A percentile compares a stretch with the other conserved stretches of the same genome.
Evolutionary conservation across 92 coral and sea anemone species (phyloP).

Genomic region (Phenganax subtilis): DNA sequence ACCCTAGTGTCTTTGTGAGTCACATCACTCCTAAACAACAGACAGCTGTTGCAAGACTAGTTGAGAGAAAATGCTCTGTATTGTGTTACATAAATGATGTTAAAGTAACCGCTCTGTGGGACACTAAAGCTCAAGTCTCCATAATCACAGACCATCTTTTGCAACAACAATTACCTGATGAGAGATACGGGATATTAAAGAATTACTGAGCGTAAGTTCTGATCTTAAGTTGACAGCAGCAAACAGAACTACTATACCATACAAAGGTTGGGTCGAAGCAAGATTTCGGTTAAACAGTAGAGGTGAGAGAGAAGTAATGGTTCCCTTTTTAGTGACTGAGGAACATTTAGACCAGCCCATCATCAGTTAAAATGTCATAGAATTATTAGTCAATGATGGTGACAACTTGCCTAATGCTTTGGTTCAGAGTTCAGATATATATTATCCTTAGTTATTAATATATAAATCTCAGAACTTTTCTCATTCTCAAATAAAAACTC

Average conservation of each 20-base stretch:
- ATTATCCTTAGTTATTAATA: too few species aligned
- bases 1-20: neutral
- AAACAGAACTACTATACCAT: slow-evolving; percentile 47
- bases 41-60: too few species aligned
- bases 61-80: too few species aligned
- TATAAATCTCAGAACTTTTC: too few species aligned
- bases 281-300: slow-evolving; percentile 39
- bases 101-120: neutral
- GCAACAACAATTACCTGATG: slow-evolving; percentile 17
- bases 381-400: slow-evolving; percentile 50
- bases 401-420: slow-evolving; percentile 11
- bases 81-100: neutral
- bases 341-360: slow-evolving; percentile 58
- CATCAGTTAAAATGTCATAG: slow-evolving; percentile 67
- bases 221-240: slow-evolving; percentile 41
- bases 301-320: slow-evolving; percentile 40
- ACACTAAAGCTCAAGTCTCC: slow-evolving; percentile 49
- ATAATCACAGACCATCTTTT: slow-evolving; percentile 38
- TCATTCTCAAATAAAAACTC: too few species aligned
- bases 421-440: neutral
- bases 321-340: slow-evolving; percentile 55
- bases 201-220: slow-evolving; percentile 31
- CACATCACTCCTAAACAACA: too few species aligned
- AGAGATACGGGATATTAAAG: slow-evolving; percentile 33
- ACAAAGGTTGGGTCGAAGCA: slow-evolving; percentile 51